A percentile compares a stretch with the other conserved stretches of the same genome.
Conservation (phyloP, 2,888 invertebrate genomes). For the Melipona bicolor region DNA sequence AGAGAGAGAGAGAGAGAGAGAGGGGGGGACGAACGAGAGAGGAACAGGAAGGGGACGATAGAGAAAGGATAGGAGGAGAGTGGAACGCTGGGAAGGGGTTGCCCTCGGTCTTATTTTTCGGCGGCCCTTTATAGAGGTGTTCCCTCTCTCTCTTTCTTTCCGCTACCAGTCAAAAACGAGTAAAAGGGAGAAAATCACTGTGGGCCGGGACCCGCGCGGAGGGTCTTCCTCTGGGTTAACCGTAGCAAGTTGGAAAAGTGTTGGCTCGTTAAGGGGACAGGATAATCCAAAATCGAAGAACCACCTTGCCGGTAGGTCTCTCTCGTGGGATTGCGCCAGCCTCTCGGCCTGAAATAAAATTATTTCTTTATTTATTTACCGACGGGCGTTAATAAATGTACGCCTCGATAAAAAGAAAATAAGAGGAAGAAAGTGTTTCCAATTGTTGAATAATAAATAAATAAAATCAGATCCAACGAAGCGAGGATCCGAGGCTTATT, state of each 20-base stretch:
- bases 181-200: constrained; percentile 82
- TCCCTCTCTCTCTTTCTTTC: constrained; percentile 59
- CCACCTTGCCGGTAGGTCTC: neutral
- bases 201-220: constrained; percentile 78
- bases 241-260: constrained; percentile 78
- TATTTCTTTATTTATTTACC: too few species aligned
- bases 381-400: too few species aligned
- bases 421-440: too few species aligned
- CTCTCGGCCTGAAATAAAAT: too few species aligned
- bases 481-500: too few species aligned
- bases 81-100: constrained; percentile 56
- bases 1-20: constrained; percentile 44
- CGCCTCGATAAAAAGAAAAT: too few species aligned
- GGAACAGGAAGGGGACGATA: constrained; percentile 43
- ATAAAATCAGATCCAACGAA: too few species aligned
- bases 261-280: constrained; percentile 67
- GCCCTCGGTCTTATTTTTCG: constrained; percentile 80
- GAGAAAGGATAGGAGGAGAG: constrained; percentile 62
- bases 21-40: constrained; percentile 43
- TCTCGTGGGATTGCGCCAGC: neutral
- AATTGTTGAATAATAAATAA: too few species aligned
- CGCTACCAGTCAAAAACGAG: constrained; percentile 82
- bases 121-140: constrained; percentile 81
- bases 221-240: constrained; percentile 75
- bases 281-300: constrained; percentile 2